Conservation (phyloP, 1,140 invertebrate genomes). For the Acarapis woodi region DNA sequence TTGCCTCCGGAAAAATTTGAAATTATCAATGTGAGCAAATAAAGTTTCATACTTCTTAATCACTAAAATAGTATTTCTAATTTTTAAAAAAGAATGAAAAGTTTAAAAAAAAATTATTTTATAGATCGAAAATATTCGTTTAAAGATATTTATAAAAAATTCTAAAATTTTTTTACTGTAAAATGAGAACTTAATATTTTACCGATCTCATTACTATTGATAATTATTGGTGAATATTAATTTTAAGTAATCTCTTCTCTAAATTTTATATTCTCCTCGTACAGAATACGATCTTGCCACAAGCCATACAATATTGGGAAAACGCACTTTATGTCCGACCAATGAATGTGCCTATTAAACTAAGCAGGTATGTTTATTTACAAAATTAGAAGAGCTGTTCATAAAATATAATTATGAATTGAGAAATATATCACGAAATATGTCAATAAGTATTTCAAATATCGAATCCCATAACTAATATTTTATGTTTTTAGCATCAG, state of each 20-base stretch:
- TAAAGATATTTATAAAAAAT: too few relatives aligned
- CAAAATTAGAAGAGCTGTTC: too few relatives aligned
- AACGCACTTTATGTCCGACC: conserved; percentile 53
- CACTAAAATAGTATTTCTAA: not conserved
- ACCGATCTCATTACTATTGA: too few relatives aligned
- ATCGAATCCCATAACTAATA: too few relatives aligned
- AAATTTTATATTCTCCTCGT: conserved; percentile 17
- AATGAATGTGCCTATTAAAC: conserved; percentile 43
- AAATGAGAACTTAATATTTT: too few relatives aligned
- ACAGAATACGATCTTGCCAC: conserved; percentile 58
- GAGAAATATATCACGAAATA: too few relatives aligned
- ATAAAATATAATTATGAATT: too few relatives aligned
- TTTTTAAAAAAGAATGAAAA: not conserved
- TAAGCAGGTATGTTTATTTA: conserved; percentile 77
- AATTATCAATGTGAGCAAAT: conserved; percentile 45
- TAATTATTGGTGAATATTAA: too few relatives aligned
- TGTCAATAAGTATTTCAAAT: too few relatives aligned
- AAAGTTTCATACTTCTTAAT: not conserved
- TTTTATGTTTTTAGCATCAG: too few relatives aligned
- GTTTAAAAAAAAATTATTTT: not conserved
- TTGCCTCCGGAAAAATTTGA: conserved; percentile 48
- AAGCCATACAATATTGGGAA: conserved; percentile 77
- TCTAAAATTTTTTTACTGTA: too few relatives aligned
- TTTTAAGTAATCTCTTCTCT: not conserved
- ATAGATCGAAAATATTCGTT: not conserved